These are phyloP conservation scores for Cardinalis cardinalis DNA, from an alignment of 2,113 vertebrate species.

Conservation along the genomic window DNA sequence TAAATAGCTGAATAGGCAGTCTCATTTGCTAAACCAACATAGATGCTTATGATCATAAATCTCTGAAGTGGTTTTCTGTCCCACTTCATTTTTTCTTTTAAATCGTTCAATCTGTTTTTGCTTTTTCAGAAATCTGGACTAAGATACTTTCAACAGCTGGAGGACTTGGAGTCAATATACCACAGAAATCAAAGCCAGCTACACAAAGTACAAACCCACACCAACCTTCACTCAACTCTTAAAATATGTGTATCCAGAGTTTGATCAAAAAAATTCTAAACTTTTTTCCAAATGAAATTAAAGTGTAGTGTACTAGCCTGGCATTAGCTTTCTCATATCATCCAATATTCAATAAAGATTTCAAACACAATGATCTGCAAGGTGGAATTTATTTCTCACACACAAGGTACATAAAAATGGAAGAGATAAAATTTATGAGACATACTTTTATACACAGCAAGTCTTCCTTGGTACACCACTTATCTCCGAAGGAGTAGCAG, in stretches of 20 bases:
- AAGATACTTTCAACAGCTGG: neutral
- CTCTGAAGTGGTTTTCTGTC: neutral
- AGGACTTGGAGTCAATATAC: neutral
- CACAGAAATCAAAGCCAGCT: neutral
- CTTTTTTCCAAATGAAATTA: neutral
- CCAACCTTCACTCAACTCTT: neutral
- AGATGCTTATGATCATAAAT: neutral
- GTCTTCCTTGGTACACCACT: neutral
- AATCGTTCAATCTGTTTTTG: neutral
- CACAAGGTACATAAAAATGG: neutral
- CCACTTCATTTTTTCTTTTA: neutral
- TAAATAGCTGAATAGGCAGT: neutral
- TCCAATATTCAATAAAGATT: neutral
- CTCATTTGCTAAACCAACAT: neutral
- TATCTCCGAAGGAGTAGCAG: neutral
- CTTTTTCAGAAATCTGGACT: neutral
- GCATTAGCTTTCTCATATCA: neutral
- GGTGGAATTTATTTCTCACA: neutral
- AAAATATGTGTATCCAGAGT: neutral
- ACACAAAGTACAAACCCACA: neutral
- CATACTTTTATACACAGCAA: neutral
- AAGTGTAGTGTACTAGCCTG: neutral
- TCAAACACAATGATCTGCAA: neutral
- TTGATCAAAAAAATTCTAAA: neutral
- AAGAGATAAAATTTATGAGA: neutral